Evolutionary conservation across 2,888 invertebrate genomes (phyloP).

Genomic region (Pogonocherus hispidulus): DNA sequence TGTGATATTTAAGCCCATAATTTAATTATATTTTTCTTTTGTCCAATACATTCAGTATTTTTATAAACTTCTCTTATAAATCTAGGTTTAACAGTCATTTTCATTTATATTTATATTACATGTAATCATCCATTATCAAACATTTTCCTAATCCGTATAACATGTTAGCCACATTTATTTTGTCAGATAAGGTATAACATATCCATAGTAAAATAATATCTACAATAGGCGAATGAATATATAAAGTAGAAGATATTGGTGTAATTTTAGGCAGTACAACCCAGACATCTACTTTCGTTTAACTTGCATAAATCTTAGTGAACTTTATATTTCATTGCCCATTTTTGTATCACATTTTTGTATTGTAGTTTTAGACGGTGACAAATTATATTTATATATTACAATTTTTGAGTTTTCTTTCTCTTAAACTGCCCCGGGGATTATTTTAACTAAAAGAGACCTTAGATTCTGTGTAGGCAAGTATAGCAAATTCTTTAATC

Average conservation of each 20-base stretch:
- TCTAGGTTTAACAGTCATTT: conserved; percentile 14
- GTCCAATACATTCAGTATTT: conserved; percentile 43
- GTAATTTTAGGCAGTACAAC: conserved; percentile 15
- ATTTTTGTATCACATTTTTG: conserved; percentile 49
- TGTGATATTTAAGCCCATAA: conserved; percentile 48
- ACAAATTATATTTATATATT: conserved; percentile 50
- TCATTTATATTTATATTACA: conserved; percentile 24
- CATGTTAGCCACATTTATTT: conserved; percentile 15
- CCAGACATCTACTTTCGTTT: conserved; percentile 13
- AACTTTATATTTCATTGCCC: conserved; percentile 38
- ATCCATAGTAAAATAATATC: conserved; percentile 4
- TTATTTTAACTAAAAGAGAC: too few relatives aligned
- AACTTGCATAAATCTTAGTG: conserved; percentile 32
- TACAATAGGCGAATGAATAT: conserved; percentile 18
- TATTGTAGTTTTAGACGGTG: conserved; percentile 43
- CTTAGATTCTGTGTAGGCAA: too few relatives aligned
- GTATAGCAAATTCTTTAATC: too few relatives aligned
- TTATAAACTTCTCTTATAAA: conserved; percentile 23
- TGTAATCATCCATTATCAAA: conserved; percentile 5
- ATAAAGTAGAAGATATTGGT: conserved; percentile 13
- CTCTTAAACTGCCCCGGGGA: too few relatives aligned
- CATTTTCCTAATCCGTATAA: neutral
- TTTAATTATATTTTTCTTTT: conserved; percentile 37
- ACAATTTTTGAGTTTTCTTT: conserved; percentile 35
- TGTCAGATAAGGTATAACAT: conserved; percentile 1